phyloP scores from a whole-genome alignment of 2,888 invertebrate genomes.

The Mythimna pallens region DNA sequence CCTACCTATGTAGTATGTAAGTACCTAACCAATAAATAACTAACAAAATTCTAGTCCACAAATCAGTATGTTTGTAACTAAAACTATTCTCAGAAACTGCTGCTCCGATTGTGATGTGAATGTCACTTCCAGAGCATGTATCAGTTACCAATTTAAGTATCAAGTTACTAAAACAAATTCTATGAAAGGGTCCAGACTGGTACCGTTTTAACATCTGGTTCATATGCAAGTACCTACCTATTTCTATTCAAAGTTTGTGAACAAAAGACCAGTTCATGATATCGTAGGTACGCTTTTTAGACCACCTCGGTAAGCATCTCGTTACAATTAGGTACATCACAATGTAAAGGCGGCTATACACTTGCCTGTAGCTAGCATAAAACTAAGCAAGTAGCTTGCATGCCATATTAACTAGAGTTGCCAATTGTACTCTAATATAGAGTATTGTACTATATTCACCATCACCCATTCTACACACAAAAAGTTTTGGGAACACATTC shows the following conservation, averaged over 20 bases:
- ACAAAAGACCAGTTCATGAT: conserved; percentile 39
- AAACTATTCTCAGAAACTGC: conserved; percentile 31
- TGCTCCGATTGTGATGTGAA: conserved; percentile 4
- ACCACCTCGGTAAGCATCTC: conserved; percentile 19
- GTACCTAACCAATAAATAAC: neutral
- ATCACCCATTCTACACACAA: too few relatives aligned
- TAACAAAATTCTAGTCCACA: neutral
- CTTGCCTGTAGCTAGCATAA: too few relatives aligned
- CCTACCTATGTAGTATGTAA: neutral
- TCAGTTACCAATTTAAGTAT: conserved; percentile 36
- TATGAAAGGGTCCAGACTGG: conserved; percentile 16
- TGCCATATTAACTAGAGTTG: too few relatives aligned
- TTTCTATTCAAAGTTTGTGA: conserved; percentile 45
- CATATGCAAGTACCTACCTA: conserved; percentile 4
- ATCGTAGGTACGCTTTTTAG: conserved; percentile 14
- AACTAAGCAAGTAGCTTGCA: too few relatives aligned
- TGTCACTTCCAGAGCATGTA: conserved; percentile 27
- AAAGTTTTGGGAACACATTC: too few relatives aligned
- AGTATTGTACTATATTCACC: too few relatives aligned
- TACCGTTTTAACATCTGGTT: conserved; percentile 29
- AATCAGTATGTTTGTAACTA: neutral
- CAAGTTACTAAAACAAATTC: conserved; percentile 40
- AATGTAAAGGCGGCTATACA: neutral
- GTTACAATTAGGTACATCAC: conserved; percentile 14
- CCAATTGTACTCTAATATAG: too few relatives aligned